Evolutionary conservation across 2,113 vertebrate species (phyloP), one percentile per base, ranked within the genome.

Genomic region (Tylochromis polylepis): DNA sequence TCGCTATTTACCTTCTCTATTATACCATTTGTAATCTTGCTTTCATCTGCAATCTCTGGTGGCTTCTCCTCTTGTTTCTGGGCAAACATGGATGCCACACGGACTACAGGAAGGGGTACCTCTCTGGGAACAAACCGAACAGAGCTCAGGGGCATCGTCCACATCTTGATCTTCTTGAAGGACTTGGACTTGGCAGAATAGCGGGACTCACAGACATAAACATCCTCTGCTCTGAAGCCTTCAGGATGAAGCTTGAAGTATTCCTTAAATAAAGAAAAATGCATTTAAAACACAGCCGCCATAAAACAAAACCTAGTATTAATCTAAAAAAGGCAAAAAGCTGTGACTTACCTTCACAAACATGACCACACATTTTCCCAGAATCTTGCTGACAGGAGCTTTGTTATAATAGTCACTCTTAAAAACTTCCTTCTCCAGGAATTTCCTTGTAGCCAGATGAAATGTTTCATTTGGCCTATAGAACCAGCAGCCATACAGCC

Each of bases 401-500:
- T 99, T 99, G 96, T 98, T 99, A 92, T 99, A 99, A 93, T 98
- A 99, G 92, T 99, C 98, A n/a, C 98, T 99, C 95, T 99, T 99
- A 93, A 99, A 99, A 89, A 99, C 98, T 95, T 99, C 99, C 87
- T 99, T 99, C 95, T 99, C 97, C 95, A 99, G 94, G 95, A 99
- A 99, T 94, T 99, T 99, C 84, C 99, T 96, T 78, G 99, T 99
- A 81, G 98, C 98, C 5, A 99, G 96, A 93, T 99, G 99, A 93
- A 99, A 99, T 0, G 99, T 99, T 96, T 99, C 99, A 89, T 98
- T 99, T 86, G 99, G 99, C 83, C 99, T 96, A 95, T 99, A 99
- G 96, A 99, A 99, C 99, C 99, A 99, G 95, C 98, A 99, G 86
- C 99, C 98, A 8, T 99, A 99, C 53, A 99, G 94, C 99, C 99